Evolutionary conservation across 2,113 vertebrate species (phyloP), one percentile per base, ranked within the genome.

Genomic region (Periophthalmus modestus): DNA sequence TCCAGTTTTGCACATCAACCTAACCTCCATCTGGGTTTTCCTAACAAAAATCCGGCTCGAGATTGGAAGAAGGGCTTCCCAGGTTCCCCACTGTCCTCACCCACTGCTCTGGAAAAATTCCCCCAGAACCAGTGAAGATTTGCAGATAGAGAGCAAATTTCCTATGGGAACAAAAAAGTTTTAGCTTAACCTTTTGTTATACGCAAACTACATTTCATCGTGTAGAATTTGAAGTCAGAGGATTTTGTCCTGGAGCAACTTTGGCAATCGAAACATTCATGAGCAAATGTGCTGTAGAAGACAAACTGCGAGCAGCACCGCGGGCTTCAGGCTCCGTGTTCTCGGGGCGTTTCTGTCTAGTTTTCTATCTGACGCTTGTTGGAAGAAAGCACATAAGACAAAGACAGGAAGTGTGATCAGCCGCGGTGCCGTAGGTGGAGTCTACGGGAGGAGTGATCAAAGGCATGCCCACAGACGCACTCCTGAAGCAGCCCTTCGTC

Each of bases 371-470:
- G 88, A 90, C 19, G 91, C 88, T 88, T 85, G 85, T 92, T 89
- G 90, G 57, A 28, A 34, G 23, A 89, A 92, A 91, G 87, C 81
- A 85, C 85, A 88, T 90, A 89, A 90, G 89, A 89, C 89, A 89
- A 90, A 92, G 86, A 87, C 88, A 88, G 87, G 87, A 91, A 90
- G 87, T 85, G 50, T 91, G 91, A 94, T 93, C 88, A 92, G 88
- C 90, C 86, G 89, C 65, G 77, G 82, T 92, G 89, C 89, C 88
- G 87, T 81, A 92, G 93, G 92, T 93, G 81, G 91, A 88, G 92
- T 92, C 93, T 94, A 82, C 87, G 91, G 93, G 91, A 89, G 82
- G 76, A 82, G 85, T 92, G 94, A 94, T 94, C 93, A 94, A 94
- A 94, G 93, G 89, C 66, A 87, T 72, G 93, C 94, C 92, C 90